These are phyloP conservation scores for Porites rus DNA, from an alignment of 92 coral and sea anemone genomes.

Conservation along the genomic window DNA sequence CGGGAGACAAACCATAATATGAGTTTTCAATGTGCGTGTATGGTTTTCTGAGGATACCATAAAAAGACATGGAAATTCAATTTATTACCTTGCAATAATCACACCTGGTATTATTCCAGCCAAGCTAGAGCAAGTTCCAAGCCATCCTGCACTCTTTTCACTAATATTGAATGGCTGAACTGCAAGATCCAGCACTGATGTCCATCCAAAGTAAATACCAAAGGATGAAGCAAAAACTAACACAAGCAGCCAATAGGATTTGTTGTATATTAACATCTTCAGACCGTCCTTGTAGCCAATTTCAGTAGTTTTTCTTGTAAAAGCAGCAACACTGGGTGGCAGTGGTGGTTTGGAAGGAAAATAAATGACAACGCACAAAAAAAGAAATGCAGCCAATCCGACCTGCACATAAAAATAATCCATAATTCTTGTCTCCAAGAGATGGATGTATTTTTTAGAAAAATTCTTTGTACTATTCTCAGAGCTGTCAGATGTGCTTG, in stretches of 20 bases:
- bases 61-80: neutral
- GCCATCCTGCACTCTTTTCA: conserved; percentile 77
- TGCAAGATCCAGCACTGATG: conserved; percentile 72
- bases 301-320: conserved; percentile 23
- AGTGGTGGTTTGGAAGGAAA: conserved; percentile 78
- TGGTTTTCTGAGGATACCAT: neutral
- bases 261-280: conserved; percentile 40
- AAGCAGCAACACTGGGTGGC: conserved; percentile 80
- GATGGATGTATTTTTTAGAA: neutral
- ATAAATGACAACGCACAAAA: conserved; percentile 56
- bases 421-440: conserved; percentile 16
- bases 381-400: conserved; percentile 31
- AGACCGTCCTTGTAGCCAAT: conserved; percentile 24
- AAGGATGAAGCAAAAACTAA: conserved; percentile 70
- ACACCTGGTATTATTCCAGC: conserved; percentile 83
- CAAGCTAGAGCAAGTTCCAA: conserved; percentile 69
- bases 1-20: no score
- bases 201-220: conserved; percentile 83
- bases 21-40: neutral
- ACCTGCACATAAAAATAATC: conserved; percentile 50
- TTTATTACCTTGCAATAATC: conserved; percentile 58
- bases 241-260: conserved; percentile 69
- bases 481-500: conserved; percentile 8
- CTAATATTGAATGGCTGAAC: conserved; percentile 69
- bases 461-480: neutral